Percentiles rank a stretch among this genome's conserved stretches.
These are phyloP conservation scores for Onychomys leucogaster DNA, from an alignment of 2,797 vertebrate genomes.

Conservation along the genomic window DNA sequence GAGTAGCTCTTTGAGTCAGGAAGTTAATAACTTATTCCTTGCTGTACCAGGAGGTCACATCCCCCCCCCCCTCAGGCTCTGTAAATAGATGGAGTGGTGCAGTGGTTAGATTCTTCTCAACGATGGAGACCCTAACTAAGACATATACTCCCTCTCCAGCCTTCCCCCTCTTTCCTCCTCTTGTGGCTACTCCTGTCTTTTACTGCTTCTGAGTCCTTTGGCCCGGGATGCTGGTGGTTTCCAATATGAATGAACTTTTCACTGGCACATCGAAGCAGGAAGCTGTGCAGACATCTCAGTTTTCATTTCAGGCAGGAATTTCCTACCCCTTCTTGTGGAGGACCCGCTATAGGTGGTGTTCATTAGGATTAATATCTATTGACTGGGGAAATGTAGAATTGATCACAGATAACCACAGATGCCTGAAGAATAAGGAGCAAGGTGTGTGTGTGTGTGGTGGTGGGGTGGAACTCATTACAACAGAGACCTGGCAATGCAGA, in stretches of 20 bases:
- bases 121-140: background rate
- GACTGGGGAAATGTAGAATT: slow-evolving; percentile 37
- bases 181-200: background rate
- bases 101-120: background rate
- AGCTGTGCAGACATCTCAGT: background rate
- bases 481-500: slow-evolving; percentile 1
- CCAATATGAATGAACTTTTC: background rate
- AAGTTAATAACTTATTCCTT: background rate
- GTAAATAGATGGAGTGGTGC: background rate
- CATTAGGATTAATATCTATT: slow-evolving; percentile 9
- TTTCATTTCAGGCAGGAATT: background rate
- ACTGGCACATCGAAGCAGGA: background rate
- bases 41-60: background rate
- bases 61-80: background rate
- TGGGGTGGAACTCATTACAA: background rate
- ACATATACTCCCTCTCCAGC: background rate
- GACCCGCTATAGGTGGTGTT: slow-evolving; percentile 21
- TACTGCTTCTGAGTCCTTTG: background rate
- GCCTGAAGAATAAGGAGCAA: background rate
- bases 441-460: background rate
- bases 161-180: background rate
- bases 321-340: background rate
- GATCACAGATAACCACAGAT: background rate
- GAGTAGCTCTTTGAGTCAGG: background rate
- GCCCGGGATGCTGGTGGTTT: background rate